Base-by-base conservation (phyloP, 2,113 vertebrate genomes). In the Xiphophorus maculatus region DNA sequence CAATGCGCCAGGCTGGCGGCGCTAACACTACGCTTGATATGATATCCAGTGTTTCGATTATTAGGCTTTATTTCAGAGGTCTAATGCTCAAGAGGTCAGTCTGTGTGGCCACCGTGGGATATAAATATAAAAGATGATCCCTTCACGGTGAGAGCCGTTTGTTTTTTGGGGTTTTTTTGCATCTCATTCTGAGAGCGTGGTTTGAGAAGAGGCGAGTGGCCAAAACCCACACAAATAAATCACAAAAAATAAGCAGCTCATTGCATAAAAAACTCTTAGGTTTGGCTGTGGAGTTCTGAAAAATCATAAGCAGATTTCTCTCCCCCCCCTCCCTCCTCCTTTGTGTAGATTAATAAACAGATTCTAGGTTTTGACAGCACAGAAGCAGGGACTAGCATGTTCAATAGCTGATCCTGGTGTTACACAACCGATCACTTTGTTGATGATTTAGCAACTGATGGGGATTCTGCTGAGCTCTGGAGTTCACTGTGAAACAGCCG, bases 271-370 rank as follows among this genome's bases (percentile, higher is more conserved):
- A 88, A 86, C 71, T 74, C 77, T 89, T 78, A 76, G 35, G 67
- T 84, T 84, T 90, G 90, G 88, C 89, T 72, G 62, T 71, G 32
- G n/a, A 73, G 71, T 40, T 82, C 84, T 78, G 69, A 66, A 22
- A 80, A 91, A 89, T 91, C 83, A 86, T 91, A 91, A 90, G 87
- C 84, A 87, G 88, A 89, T 93, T 91, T 83, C 15, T n/a, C 54
- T 37, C 63, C 32, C 17, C 35, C 84, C n/a, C 51, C 54, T n/a
- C 51, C 42, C 32, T 3, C 35, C 19, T n/a, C 51, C 17, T 42
- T 40, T 61, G 5, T 78, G 71, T 60, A 35, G 73, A 74, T 80
- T 69, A 82, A 79, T 51, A 71, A 73, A 84, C 78, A 82, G 81
- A 88, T 88, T 69, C 78, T 77, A 60, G 64, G 76, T 89, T 37